These are phyloP conservation scores for Meandrusa payeni DNA, from an alignment of 2,888 invertebrate species.

Conservation along the genomic window DNA sequence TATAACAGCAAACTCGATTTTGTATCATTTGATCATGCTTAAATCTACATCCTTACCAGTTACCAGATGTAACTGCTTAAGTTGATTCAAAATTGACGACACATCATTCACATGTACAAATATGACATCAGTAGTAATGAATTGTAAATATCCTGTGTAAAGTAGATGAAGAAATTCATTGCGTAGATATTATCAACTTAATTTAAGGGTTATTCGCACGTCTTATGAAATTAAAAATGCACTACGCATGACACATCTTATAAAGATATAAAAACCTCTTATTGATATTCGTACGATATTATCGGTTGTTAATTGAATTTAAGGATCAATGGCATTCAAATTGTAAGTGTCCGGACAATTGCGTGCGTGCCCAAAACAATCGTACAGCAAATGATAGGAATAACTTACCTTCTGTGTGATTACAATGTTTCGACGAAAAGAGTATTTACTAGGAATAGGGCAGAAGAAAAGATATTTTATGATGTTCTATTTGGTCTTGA, in stretches of 20 bases:
- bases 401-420: no score
- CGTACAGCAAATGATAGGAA: no score
- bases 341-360: no score
- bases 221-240: background rate
- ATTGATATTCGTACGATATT: background rate
- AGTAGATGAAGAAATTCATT: conserved; percentile 1
- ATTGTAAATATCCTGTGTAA: conserved; percentile 21
- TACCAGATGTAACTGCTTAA: no score
- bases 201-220: background rate
- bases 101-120: conserved; percentile 9
- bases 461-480: no score
- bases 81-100: background rate
- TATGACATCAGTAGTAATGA: conserved; percentile 6
- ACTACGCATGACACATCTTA: conserved; percentile 1
- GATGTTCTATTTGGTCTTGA: no score
- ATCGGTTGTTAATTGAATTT: background rate
- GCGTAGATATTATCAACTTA: conserved; percentile 2
- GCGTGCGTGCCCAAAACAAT: no score
- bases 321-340: no score
- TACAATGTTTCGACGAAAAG: no score
- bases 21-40: conserved; percentile 54
- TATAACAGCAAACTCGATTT: conserved; percentile 58
- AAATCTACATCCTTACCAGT: conserved; percentile 39
- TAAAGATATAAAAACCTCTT: conserved; percentile 3
- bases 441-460: no score